These are phyloP conservation scores for Oscheius sp. DNA, from an alignment of 2,888 invertebrate species.

Conservation along the genomic window DNA sequence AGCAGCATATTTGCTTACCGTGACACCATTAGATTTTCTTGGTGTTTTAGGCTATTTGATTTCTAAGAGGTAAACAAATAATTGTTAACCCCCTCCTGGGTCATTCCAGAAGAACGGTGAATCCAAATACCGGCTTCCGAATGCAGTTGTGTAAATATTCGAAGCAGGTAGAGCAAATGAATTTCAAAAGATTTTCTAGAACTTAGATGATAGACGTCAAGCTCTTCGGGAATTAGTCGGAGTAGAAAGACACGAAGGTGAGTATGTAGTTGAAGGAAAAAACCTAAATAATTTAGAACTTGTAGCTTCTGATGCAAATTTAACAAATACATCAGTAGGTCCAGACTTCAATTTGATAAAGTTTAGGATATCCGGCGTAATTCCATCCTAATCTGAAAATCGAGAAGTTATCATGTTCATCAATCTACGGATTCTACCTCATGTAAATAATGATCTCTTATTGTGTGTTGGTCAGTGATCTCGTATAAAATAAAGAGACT, in stretches of 20 bases:
- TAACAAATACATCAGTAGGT: not conserved
- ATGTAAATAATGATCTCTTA: too few species aligned
- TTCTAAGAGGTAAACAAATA: conserved; percentile 36
- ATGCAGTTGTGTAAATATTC: conserved; percentile 60
- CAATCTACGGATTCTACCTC: too few species aligned
- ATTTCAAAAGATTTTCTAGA: not conserved
- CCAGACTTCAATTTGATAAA: not conserved
- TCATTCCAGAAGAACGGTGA: conserved; percentile 34
- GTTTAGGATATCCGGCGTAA: not conserved
- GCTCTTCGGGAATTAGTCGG: not conserved
- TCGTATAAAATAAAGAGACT: too few species aligned
- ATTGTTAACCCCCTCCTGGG: too few species aligned
- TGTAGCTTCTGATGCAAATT: not conserved
- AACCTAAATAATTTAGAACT: not conserved
- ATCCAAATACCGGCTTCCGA: conserved; percentile 66
- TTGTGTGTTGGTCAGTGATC: too few species aligned
- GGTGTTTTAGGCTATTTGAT: conserved; percentile 50
- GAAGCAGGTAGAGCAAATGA: conserved; percentile 39
- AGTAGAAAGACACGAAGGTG: not conserved
- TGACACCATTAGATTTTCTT: conserved; percentile 49
- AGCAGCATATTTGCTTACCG: conserved; percentile 58
- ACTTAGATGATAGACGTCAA: not conserved
- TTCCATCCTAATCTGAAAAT: not conserved
- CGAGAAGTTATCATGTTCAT: too few species aligned
- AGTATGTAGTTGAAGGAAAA: not conserved